Conservation (phyloP, 2,888 invertebrate species). For the Eubasilissa splendida region DNA sequence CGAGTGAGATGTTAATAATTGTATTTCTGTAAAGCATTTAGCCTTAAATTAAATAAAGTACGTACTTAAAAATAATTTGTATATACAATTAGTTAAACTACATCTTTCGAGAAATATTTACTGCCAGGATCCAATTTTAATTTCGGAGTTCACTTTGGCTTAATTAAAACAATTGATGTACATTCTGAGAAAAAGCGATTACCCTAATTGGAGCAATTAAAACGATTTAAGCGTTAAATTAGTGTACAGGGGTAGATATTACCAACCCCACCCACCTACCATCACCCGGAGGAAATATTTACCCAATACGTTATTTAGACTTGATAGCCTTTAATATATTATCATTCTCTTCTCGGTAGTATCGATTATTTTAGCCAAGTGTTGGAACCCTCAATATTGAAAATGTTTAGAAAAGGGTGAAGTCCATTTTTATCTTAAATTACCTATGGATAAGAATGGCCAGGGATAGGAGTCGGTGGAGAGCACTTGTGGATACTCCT, state of each 20-base stretch:
- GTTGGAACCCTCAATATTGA: too few relatives aligned
- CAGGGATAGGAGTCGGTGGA: too few relatives aligned
- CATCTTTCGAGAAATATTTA: conserved; percentile 22
- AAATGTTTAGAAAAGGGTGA: too few relatives aligned
- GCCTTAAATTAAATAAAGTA: neutral
- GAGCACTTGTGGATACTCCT: too few relatives aligned
- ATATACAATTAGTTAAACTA: conserved; percentile 17
- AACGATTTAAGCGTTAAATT: conserved; percentile 55
- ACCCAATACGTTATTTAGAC: neutral
- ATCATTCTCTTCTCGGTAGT: too few relatives aligned
- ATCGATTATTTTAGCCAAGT: too few relatives aligned
- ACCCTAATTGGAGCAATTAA: conserved; percentile 57
- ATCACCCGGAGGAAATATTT: neutral
- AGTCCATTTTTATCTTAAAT: too few relatives aligned
- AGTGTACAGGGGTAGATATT: conserved; percentile 46
- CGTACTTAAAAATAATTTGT: conserved; percentile 28
- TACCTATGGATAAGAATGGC: too few relatives aligned
- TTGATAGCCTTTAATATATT: too few relatives aligned
- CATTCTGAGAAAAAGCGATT: conserved; percentile 57
- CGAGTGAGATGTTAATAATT: neutral
- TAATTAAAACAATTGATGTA: conserved; percentile 53
- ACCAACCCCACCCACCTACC: neutral
- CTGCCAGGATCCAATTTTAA: conserved; percentile 16
- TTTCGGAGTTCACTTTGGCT: conserved; percentile 37
- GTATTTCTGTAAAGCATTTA: conserved; percentile 1